A percentile compares a stretch with the other conserved stretches of the same genome.
Conservation (phyloP, 2,797 vertebrate species). For the Yasuhikotakia modesta region DNA sequence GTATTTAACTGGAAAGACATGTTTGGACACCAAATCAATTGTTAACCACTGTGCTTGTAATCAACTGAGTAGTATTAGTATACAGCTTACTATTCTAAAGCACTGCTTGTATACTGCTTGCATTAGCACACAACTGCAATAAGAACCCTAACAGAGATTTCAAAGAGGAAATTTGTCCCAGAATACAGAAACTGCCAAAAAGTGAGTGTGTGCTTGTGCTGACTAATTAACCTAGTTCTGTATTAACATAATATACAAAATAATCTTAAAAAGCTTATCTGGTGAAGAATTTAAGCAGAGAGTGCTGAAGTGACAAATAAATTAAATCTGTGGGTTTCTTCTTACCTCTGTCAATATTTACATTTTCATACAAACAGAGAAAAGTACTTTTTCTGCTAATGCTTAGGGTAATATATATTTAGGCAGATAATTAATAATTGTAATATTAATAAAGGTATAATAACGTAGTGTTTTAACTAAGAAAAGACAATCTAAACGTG, state of each 20-base stretch:
- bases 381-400: constrained; percentile 61
- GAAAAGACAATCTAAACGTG: constrained; percentile 9
- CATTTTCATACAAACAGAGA: constrained; percentile 66
- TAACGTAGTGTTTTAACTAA: constrained; percentile 21
- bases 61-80: not conserved
- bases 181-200: not conserved
- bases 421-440: constrained; percentile 21
- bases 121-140: not conserved
- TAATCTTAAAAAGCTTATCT: constrained; percentile 47
- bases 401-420: constrained; percentile 67
- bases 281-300: constrained; percentile 61
- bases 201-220: constrained; percentile 34
- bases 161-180: not conserved
- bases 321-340: constrained; percentile 65
- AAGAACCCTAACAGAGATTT: not conserved
- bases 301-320: constrained; percentile 64
- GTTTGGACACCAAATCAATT: not conserved
- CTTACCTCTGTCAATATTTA: constrained; percentile 69
- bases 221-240: constrained; percentile 31
- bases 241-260: constrained; percentile 58
- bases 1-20: not conserved
- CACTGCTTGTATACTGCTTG: not conserved
- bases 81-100: not conserved
- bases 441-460: no score
- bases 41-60: not conserved